Conservation (phyloP, 2,888 invertebrate species). For the Acrobasis consociella region DNA sequence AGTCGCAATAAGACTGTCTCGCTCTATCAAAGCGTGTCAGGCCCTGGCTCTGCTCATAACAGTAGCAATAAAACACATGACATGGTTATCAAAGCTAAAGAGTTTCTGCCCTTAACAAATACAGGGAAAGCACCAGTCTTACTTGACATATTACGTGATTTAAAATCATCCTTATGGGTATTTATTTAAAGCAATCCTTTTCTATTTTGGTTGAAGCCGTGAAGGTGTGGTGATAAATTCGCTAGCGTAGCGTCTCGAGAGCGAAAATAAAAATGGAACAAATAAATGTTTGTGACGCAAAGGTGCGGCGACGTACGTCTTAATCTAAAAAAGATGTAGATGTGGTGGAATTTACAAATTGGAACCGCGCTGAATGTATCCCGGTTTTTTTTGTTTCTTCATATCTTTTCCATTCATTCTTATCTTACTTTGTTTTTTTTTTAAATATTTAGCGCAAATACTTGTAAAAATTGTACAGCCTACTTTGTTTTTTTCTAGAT, state of each 20-base stretch:
- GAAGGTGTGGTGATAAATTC: conserved; percentile 13
- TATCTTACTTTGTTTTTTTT: no score
- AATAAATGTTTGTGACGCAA: conserved; percentile 27
- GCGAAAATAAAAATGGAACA: conserved; percentile 28
- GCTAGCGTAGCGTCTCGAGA: conserved; percentile 9
- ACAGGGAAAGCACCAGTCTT: background rate
- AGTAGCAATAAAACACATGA: background rate
- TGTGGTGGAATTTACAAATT: background rate
- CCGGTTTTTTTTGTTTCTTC: no score
- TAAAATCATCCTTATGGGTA: conserved; percentile 1
- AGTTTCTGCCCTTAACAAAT: no score
- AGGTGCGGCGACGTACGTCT: conserved; percentile 3
- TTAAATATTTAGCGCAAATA: no score
- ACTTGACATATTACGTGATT: background rate
- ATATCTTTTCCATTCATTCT: no score
- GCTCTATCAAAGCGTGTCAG: no score
- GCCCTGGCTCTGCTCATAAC: no score
- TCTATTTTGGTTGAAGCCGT: conserved; percentile 11
- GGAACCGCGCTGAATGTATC: background rate
- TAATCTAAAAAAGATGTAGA: background rate
- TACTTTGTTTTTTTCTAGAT: no score
- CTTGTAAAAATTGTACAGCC: no score
- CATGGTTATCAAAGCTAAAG: background rate
- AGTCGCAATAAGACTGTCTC: no score
- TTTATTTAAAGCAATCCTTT: background rate